Base-by-base conservation (phyloP, 2,797 vertebrate species). In the Tenualosa thibaudeaui region DNA sequence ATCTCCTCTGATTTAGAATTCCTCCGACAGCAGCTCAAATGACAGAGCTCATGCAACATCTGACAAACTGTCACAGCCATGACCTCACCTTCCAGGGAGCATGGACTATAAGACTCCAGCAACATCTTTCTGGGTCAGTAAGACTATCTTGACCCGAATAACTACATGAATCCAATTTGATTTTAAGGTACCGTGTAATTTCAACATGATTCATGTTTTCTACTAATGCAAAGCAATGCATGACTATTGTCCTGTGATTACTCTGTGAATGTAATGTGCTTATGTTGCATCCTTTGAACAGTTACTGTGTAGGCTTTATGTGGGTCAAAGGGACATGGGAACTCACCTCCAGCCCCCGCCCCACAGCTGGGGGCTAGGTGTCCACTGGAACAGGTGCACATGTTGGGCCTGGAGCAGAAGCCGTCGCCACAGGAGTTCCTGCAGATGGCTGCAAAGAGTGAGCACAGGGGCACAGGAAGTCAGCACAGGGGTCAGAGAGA, bases 341-440 rank as follows among this genome's bases (percentile, higher is more conserved):
- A 92, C 96, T 95, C 89, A 97, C 97, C 95, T 97, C 93, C 95
- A 65, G 86, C 93, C 89, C 92, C 93, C 0, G 93, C 93, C 87
- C 96, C 96, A 9, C 97, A 98, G 94, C 93, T 97, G 81, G 97
- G 95, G 58, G 97, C 97, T n/a, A 98, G 96, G n/a, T 97, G 97
- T 17, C 98, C 97, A 0, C 95, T 97, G 3, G 96, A 96, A 83
- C 97, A 99, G 65, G 96, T 96, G 88, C 98, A 98, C 96, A 98
- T 97, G 93, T 98, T 98, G 43, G 98, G 97, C 89, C 97, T 95
- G 10, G 97, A 98, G 65, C 97, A 99, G 92, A 99, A 98, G 5
- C 97, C 98, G 83, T 97, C 95, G 0, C 97, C 96, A 2, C 98
- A 99, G 1, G 97, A 94, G 84, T 96, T 97, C 90, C 98, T 96